Conservation (phyloP, 2,888 invertebrate genomes). For the Autographa gamma region DNA sequence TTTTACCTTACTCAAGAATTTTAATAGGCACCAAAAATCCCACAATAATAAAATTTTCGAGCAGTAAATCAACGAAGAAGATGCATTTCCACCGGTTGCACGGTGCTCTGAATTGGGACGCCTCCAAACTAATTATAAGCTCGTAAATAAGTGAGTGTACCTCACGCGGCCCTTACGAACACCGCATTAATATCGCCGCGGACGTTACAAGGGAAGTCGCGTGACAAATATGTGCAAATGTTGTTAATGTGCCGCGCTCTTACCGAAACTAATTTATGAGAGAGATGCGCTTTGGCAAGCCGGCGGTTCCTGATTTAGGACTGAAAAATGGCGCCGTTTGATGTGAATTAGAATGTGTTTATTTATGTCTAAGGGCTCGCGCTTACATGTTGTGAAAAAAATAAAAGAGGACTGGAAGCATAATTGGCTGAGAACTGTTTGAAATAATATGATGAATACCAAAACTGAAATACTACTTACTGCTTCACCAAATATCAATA, state of each 20-base stretch:
- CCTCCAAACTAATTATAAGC: constrained; percentile 79
- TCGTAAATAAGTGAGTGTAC: constrained; percentile 69
- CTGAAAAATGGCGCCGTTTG: constrained; percentile 14
- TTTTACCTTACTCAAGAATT: no score
- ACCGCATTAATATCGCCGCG: constrained; percentile 62
- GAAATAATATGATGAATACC: no score
- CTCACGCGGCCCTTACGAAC: constrained; percentile 61
- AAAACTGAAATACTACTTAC: no score
- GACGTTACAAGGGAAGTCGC: constrained; percentile 65
- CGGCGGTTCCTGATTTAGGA: constrained; percentile 44
- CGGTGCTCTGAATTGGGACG: constrained; percentile 69
- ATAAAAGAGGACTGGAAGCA: not conserved
- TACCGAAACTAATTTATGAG: constrained; percentile 47
- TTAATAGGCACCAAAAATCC: not conserved
- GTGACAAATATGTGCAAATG: constrained; percentile 61
- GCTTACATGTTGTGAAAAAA: not conserved
- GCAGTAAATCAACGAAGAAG: constrained; percentile 27
- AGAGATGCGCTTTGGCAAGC: constrained; percentile 20
- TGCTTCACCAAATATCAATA: no score
- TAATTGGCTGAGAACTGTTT: no score
- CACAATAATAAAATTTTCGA: not conserved
- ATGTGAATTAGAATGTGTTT: not conserved
- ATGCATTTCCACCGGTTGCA: constrained; percentile 56
- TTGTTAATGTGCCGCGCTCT: constrained; percentile 50
- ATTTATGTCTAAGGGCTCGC: not conserved